A percentile compares a stretch with the other conserved stretches of the same genome.
Conservation (phyloP, 2,113 vertebrate genomes). For the Aspiorhynchus laticeps region DNA sequence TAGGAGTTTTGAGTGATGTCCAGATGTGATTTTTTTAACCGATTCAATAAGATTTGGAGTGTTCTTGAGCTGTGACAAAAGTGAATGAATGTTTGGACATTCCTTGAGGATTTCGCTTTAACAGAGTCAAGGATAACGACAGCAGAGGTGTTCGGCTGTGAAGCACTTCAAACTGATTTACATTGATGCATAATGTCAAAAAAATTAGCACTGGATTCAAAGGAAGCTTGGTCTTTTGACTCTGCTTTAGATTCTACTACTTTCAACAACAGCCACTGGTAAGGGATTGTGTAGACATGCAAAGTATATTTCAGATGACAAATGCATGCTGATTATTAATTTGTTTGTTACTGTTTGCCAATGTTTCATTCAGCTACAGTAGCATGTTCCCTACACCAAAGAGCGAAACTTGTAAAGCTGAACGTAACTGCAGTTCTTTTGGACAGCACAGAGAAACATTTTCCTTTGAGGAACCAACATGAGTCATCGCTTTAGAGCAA, state of each 20-base stretch:
- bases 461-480: conserved; percentile 1
- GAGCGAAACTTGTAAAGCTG: conserved; percentile 1
- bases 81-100: background rate
- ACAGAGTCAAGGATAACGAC: background rate
- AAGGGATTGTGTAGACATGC: background rate
- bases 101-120: background rate
- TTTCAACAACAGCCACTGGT: background rate
- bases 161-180: background rate
- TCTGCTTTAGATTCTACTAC: background rate
- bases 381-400: background rate
- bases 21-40: conserved; percentile 8
- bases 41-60: conserved; percentile 20
- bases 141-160: background rate
- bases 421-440: background rate
- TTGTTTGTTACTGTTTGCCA: background rate
- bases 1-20: conserved; percentile 10
- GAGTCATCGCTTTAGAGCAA: conserved; percentile 17
- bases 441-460: background rate
- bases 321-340: background rate
- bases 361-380: conserved; percentile 1
- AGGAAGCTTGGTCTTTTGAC: background rate
- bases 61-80: conserved; percentile 33
- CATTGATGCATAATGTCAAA: background rate
- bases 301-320: background rate
- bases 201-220: background rate